phyloP scores from a whole-genome alignment of 2,113 vertebrate genomes.

The Podarcis cretensis region DNA sequence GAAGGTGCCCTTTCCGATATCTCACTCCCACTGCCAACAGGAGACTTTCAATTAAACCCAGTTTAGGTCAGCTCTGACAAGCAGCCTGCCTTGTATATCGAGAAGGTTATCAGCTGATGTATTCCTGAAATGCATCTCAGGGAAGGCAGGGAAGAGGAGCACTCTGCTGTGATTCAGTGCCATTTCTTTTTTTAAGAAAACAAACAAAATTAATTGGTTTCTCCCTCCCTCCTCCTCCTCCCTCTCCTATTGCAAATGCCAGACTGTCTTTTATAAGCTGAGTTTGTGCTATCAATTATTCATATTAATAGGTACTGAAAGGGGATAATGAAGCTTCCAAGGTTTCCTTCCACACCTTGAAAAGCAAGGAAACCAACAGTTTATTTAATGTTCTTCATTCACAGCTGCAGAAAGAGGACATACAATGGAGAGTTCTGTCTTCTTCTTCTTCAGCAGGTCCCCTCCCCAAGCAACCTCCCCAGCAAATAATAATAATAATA shows the following conservation, averaged over 20 bases:
- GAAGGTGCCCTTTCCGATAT: slow-evolving; percentile 46
- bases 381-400: no score
- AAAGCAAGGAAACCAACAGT: no score
- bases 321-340: neutral
- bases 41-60: slow-evolving; percentile 51
- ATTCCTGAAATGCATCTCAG: slow-evolving; percentile 48
- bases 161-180: neutral
- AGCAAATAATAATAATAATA: no score
- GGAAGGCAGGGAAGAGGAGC: neutral
- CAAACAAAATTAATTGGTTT: neutral
- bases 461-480: neutral
- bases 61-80: slow-evolving; percentile 62
- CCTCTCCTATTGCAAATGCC: neutral
- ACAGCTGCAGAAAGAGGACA: no score
- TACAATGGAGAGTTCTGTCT: neutral
- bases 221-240: neutral
- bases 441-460: no score
- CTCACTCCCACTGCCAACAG: neutral
- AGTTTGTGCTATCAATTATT: neutral
- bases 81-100: slow-evolving; percentile 40
- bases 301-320: neutral
- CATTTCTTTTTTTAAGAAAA: neutral
- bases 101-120: slow-evolving; percentile 49
- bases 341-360: neutral
- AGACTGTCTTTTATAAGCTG: neutral